phyloP scores from a whole-genome alignment of 2,888 invertebrate species.

The Eremobia ochroleuca region DNA sequence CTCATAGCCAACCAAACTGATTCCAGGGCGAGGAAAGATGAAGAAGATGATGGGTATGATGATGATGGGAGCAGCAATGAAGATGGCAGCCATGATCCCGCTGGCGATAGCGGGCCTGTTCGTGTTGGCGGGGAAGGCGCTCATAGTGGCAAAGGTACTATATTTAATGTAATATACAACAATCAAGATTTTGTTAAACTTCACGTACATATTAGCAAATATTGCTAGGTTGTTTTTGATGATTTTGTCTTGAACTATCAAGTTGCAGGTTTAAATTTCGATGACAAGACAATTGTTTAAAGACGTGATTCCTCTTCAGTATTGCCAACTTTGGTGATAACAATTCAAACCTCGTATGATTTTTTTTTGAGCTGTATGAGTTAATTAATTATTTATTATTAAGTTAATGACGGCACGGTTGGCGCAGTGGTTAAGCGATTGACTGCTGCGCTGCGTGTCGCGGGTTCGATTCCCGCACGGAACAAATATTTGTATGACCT shows the following conservation, averaged over 20 bases:
- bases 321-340: background rate
- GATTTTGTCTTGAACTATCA: background rate
- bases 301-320: background rate
- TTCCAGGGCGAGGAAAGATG: conserved; percentile 95
- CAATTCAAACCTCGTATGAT: background rate
- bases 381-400: no score
- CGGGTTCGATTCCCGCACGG: no score
- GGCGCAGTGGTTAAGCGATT: no score
- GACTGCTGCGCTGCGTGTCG: no score
- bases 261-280: background rate
- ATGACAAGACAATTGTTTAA: background rate
- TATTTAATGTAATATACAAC: background rate
- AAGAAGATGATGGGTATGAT: conserved; percentile 98
- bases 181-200: background rate
- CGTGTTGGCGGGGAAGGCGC: conserved; percentile 96
- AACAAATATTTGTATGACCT: no score
- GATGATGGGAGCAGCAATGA: conserved; percentile 97
- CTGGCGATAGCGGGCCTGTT: conserved; percentile 95
- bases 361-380: no score
- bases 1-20: conserved; percentile 53
- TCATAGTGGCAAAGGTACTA: conserved; percentile 93
- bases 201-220: background rate
- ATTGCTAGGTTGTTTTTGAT: background rate
- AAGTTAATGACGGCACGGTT: no score
- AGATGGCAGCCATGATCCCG: conserved; percentile 95